Percentiles rank a stretch among this genome's conserved stretches.
Evolutionary conservation across 2,888 invertebrate genomes (phyloP).

Genomic region (Falcaria lacertinaria): DNA sequence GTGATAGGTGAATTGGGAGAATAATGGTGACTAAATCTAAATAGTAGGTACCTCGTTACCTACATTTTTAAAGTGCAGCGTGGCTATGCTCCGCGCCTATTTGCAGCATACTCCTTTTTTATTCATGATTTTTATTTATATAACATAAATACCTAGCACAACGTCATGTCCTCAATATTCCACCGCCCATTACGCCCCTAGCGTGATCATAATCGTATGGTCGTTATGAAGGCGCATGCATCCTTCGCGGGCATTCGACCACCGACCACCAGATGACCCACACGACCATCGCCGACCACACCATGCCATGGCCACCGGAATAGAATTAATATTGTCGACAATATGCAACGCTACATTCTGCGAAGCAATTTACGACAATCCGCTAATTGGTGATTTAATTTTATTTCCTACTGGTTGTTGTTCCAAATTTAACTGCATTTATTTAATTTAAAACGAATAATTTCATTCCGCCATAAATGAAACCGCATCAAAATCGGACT

Average conservation of each 20-base stretch:
- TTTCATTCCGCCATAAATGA: too few species aligned
- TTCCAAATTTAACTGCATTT: background rate
- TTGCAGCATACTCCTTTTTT: too few species aligned
- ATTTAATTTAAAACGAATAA: too few species aligned
- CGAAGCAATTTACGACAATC: slow-evolving; percentile 49
- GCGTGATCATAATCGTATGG: slow-evolving; percentile 17
- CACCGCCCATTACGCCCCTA: slow-evolving; percentile 31
- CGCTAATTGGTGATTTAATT: slow-evolving; percentile 29
- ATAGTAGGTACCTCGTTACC: too few species aligned
- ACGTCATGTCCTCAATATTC: slow-evolving; percentile 27
- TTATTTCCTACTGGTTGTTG: background rate
- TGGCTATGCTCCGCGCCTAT: too few species aligned
- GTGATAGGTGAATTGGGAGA: too few species aligned
- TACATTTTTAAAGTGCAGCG: too few species aligned
- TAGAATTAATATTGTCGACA: slow-evolving; percentile 62
- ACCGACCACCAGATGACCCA: slow-evolving; percentile 14
- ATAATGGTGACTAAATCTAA: too few species aligned
- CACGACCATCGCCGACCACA: slow-evolving; percentile 5
- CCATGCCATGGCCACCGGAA: slow-evolving; percentile 53
- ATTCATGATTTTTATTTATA: too few species aligned
- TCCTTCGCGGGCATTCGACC: slow-evolving; percentile 19
- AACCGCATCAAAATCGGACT: too few species aligned
- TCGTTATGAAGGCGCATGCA: slow-evolving; percentile 13
- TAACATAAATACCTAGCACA: too few species aligned
- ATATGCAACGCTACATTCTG: slow-evolving; percentile 68